These are phyloP conservation scores for Eptatretus burgeri DNA, from an alignment of 2,113 vertebrate species.

Conservation along the genomic window DNA sequence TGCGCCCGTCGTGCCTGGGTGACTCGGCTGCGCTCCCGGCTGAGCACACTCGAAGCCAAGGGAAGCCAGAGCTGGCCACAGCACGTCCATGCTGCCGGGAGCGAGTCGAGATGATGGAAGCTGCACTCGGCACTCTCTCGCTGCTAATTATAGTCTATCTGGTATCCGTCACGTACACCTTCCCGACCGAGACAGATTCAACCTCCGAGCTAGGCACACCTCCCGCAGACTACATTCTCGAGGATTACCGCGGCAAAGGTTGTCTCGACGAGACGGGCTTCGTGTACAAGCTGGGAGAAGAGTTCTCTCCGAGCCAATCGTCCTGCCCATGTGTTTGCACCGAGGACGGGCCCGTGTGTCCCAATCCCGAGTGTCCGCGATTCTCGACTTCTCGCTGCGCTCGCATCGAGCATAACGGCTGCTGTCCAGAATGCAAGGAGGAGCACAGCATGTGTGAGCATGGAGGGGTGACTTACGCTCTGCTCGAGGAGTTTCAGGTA, in stretches of 20 bases:
- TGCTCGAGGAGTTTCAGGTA: slow-evolving; percentile 5
- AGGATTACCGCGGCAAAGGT: slow-evolving; percentile 84
- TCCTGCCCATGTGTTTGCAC: slow-evolving; percentile 89
- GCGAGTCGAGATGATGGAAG: too few species aligned
- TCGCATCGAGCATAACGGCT: neutral
- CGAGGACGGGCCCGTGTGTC: slow-evolving; percentile 75
- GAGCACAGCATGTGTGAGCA: neutral
- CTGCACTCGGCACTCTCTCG: too few species aligned
- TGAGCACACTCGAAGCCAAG: too few species aligned
- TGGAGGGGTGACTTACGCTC: neutral
- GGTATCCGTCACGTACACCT: too few species aligned
- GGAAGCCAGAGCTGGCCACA: too few species aligned
- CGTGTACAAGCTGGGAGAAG: slow-evolving; percentile 73
- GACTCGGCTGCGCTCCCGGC: too few species aligned
- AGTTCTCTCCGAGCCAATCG: slow-evolving; percentile 69
- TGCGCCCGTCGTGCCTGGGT: too few species aligned
- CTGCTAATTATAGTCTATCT: too few species aligned
- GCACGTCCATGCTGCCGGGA: too few species aligned
- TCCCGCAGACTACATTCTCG: slow-evolving; percentile 43
- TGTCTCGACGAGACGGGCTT: slow-evolving; percentile 95
- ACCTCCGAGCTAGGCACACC: too few species aligned
- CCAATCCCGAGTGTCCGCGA: slow-evolving; percentile 57
- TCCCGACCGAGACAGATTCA: too few species aligned
- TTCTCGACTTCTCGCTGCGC: slow-evolving; percentile 2
- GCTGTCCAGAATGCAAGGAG: slow-evolving; percentile 2